A percentile compares a stretch with the other conserved stretches of the same genome.
Conservation (phyloP, 2,797 vertebrate genomes). For the Rallus crepitans region DNA sequence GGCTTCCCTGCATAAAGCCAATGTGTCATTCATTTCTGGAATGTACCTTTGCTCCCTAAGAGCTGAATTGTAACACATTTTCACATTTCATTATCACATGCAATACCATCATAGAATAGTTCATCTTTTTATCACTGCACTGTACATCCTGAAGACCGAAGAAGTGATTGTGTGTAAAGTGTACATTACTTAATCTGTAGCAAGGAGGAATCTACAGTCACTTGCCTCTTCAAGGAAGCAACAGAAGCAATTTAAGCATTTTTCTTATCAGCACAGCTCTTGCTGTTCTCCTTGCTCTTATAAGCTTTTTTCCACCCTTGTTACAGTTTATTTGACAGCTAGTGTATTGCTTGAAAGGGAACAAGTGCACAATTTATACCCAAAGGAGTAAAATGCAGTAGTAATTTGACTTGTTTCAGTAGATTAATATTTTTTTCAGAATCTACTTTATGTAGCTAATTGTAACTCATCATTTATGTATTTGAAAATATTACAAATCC, state of each 20-base stretch:
- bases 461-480: background rate
- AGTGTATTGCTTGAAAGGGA: background rate
- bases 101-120: background rate
- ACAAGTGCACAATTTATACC: background rate
- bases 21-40: slow-evolving; percentile 6
- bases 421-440: slow-evolving; percentile 6
- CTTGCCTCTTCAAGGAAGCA: slow-evolving; percentile 47
- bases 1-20: background rate
- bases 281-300: background rate
- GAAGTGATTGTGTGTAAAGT: slow-evolving; percentile 62
- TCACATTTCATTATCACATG: slow-evolving; percentile 39
- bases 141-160: slow-evolving; percentile 54
- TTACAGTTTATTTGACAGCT: background rate
- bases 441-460: slow-evolving; percentile 25
- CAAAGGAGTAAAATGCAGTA: slow-evolving; percentile 5
- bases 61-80: slow-evolving; percentile 15
- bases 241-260: slow-evolving; percentile 58
- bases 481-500: slow-evolving; percentile 23
- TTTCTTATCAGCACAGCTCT: slow-evolving; percentile 19
- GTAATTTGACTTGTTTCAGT: slow-evolving; percentile 1
- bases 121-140: slow-evolving; percentile 23
- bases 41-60: slow-evolving; percentile 15
- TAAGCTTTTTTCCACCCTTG: background rate
- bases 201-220: slow-evolving; percentile 64
- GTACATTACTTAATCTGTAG: slow-evolving; percentile 54